Percentiles rank a stretch among this genome's conserved stretches.
phyloP scores from a whole-genome alignment of 1,140 invertebrate genomes.

The Lineus longissimus region DNA sequence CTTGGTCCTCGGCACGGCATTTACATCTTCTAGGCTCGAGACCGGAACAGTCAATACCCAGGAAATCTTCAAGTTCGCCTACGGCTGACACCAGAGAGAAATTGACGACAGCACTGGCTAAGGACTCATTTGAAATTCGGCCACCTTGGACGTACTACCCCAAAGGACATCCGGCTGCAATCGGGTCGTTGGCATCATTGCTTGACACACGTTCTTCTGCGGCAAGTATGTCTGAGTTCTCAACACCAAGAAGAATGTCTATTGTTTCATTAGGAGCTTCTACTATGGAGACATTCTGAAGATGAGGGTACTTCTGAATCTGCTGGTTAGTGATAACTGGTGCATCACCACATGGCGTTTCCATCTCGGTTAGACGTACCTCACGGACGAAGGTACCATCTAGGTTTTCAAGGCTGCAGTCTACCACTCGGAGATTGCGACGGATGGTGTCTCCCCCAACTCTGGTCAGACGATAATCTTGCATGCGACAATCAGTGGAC shows the following conservation, averaged over 20 bases:
- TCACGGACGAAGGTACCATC: background rate
- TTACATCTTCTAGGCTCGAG: background rate
- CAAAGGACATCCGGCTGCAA: background rate
- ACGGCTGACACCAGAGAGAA: background rate
- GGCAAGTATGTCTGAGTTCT: background rate
- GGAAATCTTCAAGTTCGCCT: background rate
- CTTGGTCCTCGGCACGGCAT: background rate
- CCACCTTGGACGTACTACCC: conserved; percentile 5
- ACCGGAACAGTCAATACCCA: background rate
- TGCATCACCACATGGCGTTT: background rate
- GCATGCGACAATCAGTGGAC: too few relatives aligned
- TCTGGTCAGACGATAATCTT: background rate
- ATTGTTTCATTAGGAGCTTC: background rate
- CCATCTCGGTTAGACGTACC: background rate
- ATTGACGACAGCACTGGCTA: background rate
- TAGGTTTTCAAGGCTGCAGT: background rate
- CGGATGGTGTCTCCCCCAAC: background rate
- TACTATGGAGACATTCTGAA: background rate
- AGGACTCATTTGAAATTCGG: background rate
- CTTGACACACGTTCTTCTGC: background rate
- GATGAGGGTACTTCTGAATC: background rate
- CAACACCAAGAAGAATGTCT: background rate
- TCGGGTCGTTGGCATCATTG: background rate
- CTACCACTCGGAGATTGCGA: background rate
- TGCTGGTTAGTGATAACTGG: background rate